Base-by-base conservation (phyloP, 2,797 vertebrate species). In the Pogonophryne albipinna region DNA sequence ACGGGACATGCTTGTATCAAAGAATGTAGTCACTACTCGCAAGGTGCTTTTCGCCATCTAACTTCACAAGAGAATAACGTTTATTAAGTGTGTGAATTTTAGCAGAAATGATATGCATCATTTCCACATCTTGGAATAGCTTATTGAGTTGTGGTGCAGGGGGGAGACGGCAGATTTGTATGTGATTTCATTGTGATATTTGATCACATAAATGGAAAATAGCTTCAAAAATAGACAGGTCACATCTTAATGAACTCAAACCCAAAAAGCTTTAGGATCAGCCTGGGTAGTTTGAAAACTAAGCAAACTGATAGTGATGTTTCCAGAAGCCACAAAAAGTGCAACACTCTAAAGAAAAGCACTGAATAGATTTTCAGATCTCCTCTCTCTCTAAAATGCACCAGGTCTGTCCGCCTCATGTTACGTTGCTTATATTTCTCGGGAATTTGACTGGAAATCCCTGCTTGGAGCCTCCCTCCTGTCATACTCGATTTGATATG, bases 361-460 rank as follows among this genome's bases (percentile, higher is more conserved):
- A 75, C 72, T 82, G 53, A 65, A 70, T 51, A 60, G 58, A 82
- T 52, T 15, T 19, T 49, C 53, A 85, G 71, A 74, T 64, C 31
- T 45, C 52, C 66, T 58, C 17, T 53, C 17, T 53, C 23, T 73
- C 10, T 58, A 34, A 71, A 71, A 67, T 8, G 20, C 62, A 55
- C 66, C 66, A 6, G 31, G 64, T 79, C 74, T 85, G 80, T 81
- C 67, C 87, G 51, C 82, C 78, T 89, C 86, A 74, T 85, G 86
- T 91, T 87, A 31, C 27, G 41, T 79, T 82, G 76, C 77, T 88
- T 80, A 42, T 80, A 20, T 66, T 77, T 85, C 67, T 65, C 56
- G 76, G 85, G 81, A 90, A 66, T 80, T 71, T 65, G 87, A 93
- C 93, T 92, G 92, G 92, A 93, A 91, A 61, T 71, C 78, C 80